Percentiles rank a stretch among this genome's conserved stretches.
These are phyloP conservation scores for Cecidostiba fungosa DNA, from an alignment of 2,888 invertebrate genomes.

Conservation along the genomic window DNA sequence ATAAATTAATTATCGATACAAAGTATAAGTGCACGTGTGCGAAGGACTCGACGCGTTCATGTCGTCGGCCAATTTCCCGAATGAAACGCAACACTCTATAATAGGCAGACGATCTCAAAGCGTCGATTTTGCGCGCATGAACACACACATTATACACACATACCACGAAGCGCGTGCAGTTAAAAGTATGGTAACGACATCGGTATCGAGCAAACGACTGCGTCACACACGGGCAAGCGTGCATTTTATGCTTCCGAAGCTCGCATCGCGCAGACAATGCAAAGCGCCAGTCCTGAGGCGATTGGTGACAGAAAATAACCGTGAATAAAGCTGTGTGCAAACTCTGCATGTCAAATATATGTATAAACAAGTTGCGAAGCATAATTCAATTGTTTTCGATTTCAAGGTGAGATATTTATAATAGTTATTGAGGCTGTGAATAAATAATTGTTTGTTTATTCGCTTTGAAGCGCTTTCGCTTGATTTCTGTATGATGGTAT, in stretches of 20 bases:
- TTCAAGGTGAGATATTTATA: slow-evolving; percentile 46
- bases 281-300: background rate
- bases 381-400: slow-evolving; percentile 43
- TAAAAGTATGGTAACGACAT: slow-evolving; percentile 11
- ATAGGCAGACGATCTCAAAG: slow-evolving; percentile 9
- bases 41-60: background rate
- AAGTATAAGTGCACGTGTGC: background rate
- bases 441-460: background rate
- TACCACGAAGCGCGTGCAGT: background rate
- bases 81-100: background rate
- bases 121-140: background rate
- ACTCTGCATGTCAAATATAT: slow-evolving; percentile 7
- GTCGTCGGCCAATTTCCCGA: background rate
- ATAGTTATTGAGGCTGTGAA: background rate
- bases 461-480: background rate
- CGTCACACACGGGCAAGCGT: background rate
- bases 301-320: background rate
- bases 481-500: no score
- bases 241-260: background rate
- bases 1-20: background rate
- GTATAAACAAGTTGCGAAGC: background rate
- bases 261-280: background rate
- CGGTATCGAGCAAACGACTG: background rate
- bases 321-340: background rate
- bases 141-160: background rate